Conservation (phyloP, 1,140 invertebrate genomes). For the Homalodisca vitripennis region DNA sequence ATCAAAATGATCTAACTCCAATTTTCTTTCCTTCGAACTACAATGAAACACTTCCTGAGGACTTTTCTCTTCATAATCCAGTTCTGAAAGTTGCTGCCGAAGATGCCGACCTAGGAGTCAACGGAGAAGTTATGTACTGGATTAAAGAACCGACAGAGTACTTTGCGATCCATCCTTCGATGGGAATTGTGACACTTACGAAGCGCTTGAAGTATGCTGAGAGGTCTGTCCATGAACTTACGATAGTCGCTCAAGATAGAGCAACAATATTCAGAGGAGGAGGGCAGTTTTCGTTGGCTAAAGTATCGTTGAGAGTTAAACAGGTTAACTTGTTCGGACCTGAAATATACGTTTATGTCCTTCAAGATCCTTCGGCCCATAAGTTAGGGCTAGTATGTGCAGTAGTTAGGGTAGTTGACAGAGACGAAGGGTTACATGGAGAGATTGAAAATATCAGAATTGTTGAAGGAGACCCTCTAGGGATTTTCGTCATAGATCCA, state of each 20-base stretch:
- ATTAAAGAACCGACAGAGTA: constrained; percentile 79
- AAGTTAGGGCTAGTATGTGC: constrained; percentile 84
- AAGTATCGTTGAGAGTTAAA: constrained; percentile 70
- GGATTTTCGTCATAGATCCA: constrained; percentile 73
- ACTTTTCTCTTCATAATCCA: constrained; percentile 77
- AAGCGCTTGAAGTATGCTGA: constrained; percentile 68
- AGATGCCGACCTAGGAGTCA: constrained; percentile 90
- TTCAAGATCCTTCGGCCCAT: constrained; percentile 79
- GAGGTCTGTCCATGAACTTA: constrained; percentile 66
- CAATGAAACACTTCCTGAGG: constrained; percentile 80
- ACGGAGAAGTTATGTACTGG: constrained; percentile 95
- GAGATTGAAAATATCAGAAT: constrained; percentile 79
- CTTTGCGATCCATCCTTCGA: constrained; percentile 90
- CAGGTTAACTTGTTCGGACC: constrained; percentile 86
- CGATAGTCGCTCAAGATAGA: constrained; percentile 78
- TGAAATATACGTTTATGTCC: constrained; percentile 72
- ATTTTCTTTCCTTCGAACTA: constrained; percentile 86
- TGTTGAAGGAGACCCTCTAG: constrained; percentile 81
- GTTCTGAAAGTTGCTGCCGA: constrained; percentile 79
- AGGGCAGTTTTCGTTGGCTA: constrained; percentile 63
- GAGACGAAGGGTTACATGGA: constrained; percentile 79
- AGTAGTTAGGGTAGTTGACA: constrained; percentile 78
- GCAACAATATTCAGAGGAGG: constrained; percentile 62
- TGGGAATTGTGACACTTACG: constrained; percentile 81
- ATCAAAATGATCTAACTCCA: constrained; percentile 90